A percentile compares a stretch with the other conserved stretches of the same genome.
phyloP scores from a whole-genome alignment of 1,140 invertebrate species.

The Zaprionus gabonicus region DNA sequence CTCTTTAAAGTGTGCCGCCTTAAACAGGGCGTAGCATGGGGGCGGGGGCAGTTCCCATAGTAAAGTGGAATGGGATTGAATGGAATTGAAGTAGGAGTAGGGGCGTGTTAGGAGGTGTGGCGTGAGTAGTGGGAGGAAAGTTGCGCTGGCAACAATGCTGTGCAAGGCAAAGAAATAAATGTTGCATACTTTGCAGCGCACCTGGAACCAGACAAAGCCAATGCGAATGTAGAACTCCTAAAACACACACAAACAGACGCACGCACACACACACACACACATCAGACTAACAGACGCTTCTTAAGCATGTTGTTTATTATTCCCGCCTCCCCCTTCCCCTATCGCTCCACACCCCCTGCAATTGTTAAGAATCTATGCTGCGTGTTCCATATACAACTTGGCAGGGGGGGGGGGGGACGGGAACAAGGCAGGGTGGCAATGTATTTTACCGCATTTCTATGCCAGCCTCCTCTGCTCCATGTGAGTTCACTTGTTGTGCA shows the following conservation, averaged over 20 bases:
- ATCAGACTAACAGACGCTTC: neutral
- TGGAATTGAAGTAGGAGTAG: neutral
- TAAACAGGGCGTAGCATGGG: neutral
- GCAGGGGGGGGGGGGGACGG: neutral
- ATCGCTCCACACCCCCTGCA: neutral
- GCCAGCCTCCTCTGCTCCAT: constrained; percentile 7
- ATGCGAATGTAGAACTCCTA: constrained; percentile 31
- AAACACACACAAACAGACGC: constrained; percentile 1
- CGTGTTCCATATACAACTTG: constrained; percentile 34
- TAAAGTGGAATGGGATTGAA: constrained; percentile 4
- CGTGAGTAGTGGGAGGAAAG: neutral
- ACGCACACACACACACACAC: neutral
- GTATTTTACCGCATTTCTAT: constrained; percentile 29
- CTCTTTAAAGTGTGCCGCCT: constrained; percentile 42
- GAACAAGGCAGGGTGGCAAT: neutral
- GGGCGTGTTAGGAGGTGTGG: neutral
- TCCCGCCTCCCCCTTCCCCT: neutral
- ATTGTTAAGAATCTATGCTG: constrained; percentile 43
- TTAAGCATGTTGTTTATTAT: constrained; percentile 35
- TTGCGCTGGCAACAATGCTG: constrained; percentile 31
- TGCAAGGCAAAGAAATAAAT: constrained; percentile 47
- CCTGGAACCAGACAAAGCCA: constrained; percentile 33
- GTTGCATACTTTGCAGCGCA: constrained; percentile 54
- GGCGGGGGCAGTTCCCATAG: neutral
- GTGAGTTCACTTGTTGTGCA: constrained; percentile 30